Percentiles rank a stretch among this genome's conserved stretches.
Evolutionary conservation across 2,113 vertebrate genomes (phyloP).

Genomic region (Dascyllus trimaculatus): DNA sequence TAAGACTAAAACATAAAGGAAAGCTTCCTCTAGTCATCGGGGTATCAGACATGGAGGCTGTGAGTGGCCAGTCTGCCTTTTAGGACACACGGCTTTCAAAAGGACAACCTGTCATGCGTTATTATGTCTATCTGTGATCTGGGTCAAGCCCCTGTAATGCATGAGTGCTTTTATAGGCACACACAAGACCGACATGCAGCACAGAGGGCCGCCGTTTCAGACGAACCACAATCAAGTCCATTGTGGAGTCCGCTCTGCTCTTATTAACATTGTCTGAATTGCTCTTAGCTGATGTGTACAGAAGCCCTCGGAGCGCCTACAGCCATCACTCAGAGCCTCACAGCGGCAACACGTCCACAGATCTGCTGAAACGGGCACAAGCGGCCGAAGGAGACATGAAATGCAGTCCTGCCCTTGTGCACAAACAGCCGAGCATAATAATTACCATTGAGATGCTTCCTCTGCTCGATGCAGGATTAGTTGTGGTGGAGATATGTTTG

Average conservation of each 20-base stretch:
- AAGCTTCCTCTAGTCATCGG: slow-evolving; percentile 21
- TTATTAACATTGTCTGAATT: slow-evolving; percentile 52
- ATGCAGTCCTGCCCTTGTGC: slow-evolving; percentile 49
- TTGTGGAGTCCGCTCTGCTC: slow-evolving; percentile 58
- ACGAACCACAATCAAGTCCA: slow-evolving; percentile 63
- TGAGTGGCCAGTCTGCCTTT: slow-evolving; percentile 70
- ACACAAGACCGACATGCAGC: slow-evolving; percentile 35
- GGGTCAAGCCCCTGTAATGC: slow-evolving; percentile 79
- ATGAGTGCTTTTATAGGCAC: slow-evolving; percentile 71
- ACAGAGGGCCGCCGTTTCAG: slow-evolving; percentile 44
- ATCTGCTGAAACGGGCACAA: slow-evolving; percentile 54
- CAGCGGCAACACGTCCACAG: slow-evolving; percentile 25
- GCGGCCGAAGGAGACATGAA: slow-evolving; percentile 54
- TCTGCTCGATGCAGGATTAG: slow-evolving; percentile 33
- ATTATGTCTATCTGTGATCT: slow-evolving; percentile 81
- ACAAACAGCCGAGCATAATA: slow-evolving; percentile 54
- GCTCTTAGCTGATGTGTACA: slow-evolving; percentile 40
- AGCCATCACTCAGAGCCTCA: slow-evolving; percentile 38
- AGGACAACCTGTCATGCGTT: slow-evolving; percentile 81
- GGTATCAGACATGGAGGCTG: slow-evolving; percentile 53
- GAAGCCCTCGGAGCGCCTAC: slow-evolving; percentile 26
- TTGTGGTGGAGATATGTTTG: slow-evolving; percentile 11
- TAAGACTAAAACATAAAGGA: neutral
- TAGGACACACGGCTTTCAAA: slow-evolving; percentile 77
- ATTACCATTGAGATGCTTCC: slow-evolving; percentile 46